A percentile compares a stretch with the other conserved stretches of the same genome.
These are phyloP conservation scores for Pseudomyrmex gracilis DNA, from an alignment of 1,140 invertebrate species.

Conservation along the genomic window DNA sequence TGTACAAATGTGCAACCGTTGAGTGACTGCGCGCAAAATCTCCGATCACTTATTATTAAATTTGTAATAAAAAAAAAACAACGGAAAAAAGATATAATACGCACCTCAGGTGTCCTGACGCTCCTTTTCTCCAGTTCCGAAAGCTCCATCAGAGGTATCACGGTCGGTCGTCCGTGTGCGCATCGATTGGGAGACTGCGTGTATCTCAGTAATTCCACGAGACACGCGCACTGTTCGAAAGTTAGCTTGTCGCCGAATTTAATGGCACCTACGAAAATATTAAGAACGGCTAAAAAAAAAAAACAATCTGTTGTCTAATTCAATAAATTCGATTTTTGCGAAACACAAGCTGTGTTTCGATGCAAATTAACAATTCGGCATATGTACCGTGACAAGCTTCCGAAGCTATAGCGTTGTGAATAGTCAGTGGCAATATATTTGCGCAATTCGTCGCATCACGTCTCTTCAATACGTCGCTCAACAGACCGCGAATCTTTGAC, in stretches of 20 bases:
- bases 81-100: not conserved
- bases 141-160: slow-evolving; percentile 81
- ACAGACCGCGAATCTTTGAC: slow-evolving; percentile 70
- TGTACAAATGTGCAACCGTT: slow-evolving; percentile 2
- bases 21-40: not conserved
- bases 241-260: slow-evolving; percentile 82
- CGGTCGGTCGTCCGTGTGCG: slow-evolving; percentile 83
- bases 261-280: slow-evolving; percentile 77
- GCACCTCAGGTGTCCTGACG: slow-evolving; percentile 21
- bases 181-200: slow-evolving; percentile 82
- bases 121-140: slow-evolving; percentile 65
- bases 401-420: slow-evolving; percentile 81
- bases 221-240: slow-evolving; percentile 75
- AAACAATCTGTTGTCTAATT: too few species aligned
- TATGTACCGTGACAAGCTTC: slow-evolving; percentile 83
- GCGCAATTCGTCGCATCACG: slow-evolving; percentile 60
- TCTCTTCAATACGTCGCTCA: slow-evolving; percentile 78
- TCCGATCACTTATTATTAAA: not conserved
- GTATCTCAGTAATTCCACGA: slow-evolving; percentile 76
- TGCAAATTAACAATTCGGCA: too few species aligned
- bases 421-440: slow-evolving; percentile 77
- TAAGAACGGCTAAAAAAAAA: too few species aligned
- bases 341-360: too few species aligned
- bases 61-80: slow-evolving; percentile 14
- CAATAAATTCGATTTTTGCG: too few species aligned